These are phyloP conservation scores for Tiliacea aurago DNA, from an alignment of 2,888 invertebrate species.

Conservation along the genomic window DNA sequence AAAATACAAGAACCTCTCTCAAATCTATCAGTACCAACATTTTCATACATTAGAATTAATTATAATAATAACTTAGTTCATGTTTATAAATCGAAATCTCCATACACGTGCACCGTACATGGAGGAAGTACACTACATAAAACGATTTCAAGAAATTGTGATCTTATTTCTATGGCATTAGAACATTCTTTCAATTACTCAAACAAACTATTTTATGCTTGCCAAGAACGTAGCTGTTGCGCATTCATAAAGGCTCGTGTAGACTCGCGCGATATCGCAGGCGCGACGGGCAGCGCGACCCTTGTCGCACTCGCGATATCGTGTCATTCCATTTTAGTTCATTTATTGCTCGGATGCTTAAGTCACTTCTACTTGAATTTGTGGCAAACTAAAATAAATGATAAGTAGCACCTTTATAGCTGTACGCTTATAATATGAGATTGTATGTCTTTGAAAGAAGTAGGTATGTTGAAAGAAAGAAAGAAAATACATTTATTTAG, in stretches of 20 bases:
- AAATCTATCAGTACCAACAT: not conserved
- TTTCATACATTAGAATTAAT: constrained; percentile 11
- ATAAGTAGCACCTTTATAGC: not conserved
- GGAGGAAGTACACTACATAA: not conserved
- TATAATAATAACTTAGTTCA: constrained; percentile 15
- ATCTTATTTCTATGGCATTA: constrained; percentile 30
- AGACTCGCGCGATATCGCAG: too few relatives aligned
- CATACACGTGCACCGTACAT: constrained; percentile 1
- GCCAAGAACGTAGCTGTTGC: constrained; percentile 48
- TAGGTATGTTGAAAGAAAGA: too few relatives aligned
- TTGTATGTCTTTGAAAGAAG: too few relatives aligned
- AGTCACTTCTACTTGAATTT: constrained; percentile 6
- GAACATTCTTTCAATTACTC: constrained; percentile 20
- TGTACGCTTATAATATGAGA: not conserved
- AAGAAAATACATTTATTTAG: too few relatives aligned
- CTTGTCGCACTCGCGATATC: too few relatives aligned
- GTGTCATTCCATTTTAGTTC: constrained; percentile 49
- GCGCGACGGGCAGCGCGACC: too few relatives aligned
- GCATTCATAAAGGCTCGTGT: constrained; percentile 9
- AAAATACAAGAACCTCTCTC: not conserved
- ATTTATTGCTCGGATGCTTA: constrained; percentile 17
- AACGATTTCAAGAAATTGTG: constrained; percentile 8
- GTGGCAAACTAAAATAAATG: not conserved
- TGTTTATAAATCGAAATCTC: constrained; percentile 28
- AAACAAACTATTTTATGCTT: constrained; percentile 30